Base-by-base conservation (phyloP, 1,140 invertebrate genomes). In the Chymomyza costata region DNA sequence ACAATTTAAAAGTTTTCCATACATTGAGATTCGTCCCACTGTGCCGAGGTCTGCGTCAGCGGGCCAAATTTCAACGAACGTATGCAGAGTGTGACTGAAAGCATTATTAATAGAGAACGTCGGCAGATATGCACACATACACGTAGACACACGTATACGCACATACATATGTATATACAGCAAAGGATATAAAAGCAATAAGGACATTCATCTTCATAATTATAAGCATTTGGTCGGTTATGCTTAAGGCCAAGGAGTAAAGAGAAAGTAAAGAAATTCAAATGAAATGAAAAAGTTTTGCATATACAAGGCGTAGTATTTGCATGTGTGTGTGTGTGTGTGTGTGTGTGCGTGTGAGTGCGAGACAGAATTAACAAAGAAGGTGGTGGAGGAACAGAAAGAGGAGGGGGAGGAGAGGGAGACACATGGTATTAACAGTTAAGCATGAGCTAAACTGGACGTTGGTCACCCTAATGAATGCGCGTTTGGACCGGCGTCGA, bases 101-200 rank as follows among this genome's bases (percentile, higher is more conserved):
- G 73, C 71, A 78, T 78, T 78, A 78, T 78, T 78, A 80, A 78
- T 78, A 80, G 71, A 76, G 71, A 78, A 78, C 58, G 71, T 78
- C 46, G 61, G 65, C 70, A 71, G 51, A 53, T 53, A 53, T 35
- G 54, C 39, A 32, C 45, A 55, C 47, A 45, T 37, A 38, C 25
- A 41, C 47, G 40, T 37, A 38, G 18, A 41, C 44, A 59, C 25
- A 48, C 25, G 46, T 2, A 35, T 38, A 34, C 13, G 34, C 19
- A 39, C 41, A 51, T 14, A 25, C 3, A 8, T 25, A 25, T 25
- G 21, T 25, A 38, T 62, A 76, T 35, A 43, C 58, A 64, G 13
- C 64, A 57, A 65, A 45, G 50, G 66, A 63, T 71, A 80, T 80
- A 80, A 80, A 78, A 80, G 73, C 71, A 78, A 78, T 80, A 78